Conservation (phyloP, 2,113 vertebrate genomes). For the Pholis gunnellus region DNA sequence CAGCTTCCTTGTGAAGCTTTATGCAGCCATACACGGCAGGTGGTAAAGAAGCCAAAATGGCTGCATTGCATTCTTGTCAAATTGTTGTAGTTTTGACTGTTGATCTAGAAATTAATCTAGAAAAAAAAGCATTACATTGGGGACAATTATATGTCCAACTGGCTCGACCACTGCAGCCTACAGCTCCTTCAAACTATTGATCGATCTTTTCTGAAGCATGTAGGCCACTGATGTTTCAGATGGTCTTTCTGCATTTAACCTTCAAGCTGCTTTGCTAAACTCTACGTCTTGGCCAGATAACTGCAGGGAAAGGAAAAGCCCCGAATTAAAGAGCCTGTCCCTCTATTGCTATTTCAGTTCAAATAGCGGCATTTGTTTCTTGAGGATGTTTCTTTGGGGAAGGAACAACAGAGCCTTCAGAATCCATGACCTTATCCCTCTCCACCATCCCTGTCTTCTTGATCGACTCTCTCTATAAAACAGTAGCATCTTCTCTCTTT, state of each 20-base stretch:
- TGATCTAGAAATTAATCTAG: neutral
- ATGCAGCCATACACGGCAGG: conserved; percentile 5
- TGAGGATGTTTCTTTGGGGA: conserved; percentile 29
- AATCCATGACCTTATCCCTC: neutral
- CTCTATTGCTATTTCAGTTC: neutral
- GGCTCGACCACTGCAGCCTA: neutral
- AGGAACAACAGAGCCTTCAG: neutral
- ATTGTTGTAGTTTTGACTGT: neutral
- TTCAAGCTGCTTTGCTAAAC: neutral
- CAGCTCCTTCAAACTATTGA: neutral
- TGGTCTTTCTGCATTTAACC: neutral
- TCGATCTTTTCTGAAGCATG: neutral
- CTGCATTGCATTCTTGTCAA: conserved; percentile 15
- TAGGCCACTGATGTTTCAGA: neutral
- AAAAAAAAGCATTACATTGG: neutral
- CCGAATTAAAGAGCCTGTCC: neutral
- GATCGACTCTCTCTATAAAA: neutral
- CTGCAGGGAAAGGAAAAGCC: neutral
- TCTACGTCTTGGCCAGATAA: neutral
- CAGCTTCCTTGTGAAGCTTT: neutral
- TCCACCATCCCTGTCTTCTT: neutral
- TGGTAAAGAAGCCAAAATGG: conserved; percentile 31
- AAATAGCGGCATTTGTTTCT: neutral
- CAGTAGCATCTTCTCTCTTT: neutral
- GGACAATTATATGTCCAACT: neutral